Evolutionary conservation across 2,888 invertebrate genomes (phyloP), one percentile per base, ranked within the genome.

Genomic region (Loripinus fragilis): DNA sequence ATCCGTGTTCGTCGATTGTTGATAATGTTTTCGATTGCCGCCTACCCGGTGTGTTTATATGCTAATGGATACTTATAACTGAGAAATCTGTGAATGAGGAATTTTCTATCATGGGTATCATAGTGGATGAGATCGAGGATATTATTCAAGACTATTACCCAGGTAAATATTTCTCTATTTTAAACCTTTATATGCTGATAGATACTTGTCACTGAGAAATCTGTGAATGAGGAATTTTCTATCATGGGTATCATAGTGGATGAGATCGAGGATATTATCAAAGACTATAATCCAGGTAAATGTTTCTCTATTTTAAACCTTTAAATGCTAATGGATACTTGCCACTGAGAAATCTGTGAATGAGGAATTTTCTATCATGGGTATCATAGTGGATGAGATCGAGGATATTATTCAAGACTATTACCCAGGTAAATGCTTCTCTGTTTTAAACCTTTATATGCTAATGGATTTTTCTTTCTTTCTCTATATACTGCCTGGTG

Each of bases 401-500:
- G 91, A 92, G 20, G 88, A 90, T 33, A 81, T 92, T 20, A 84
- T 92, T 25, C 85, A 85, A 38, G 90, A 92, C 70, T 91, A 89
- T 80, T 90, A 89, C 76, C 91, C 91, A 85, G 92, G 92, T 92
- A 85, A 23, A 23, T n/a, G n/a, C n/a, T n/a, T n/a, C n/a, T n/a
- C n/a, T n/a, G n/a, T n/a, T n/a, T n/a, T n/a, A n/a, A n/a, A n/a
- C n/a, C n/a, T n/a, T n/a, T n/a, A n/a, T n/a, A n/a, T n/a, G n/a
- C n/a, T n/a, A n/a, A n/a, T n/a, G n/a, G n/a, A n/a, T n/a, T n/a
- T n/a, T n/a, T n/a, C n/a, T n/a, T n/a, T n/a, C n/a, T n/a, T n/a
- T n/a, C n/a, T n/a, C n/a, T n/a, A n/a, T n/a, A n/a, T n/a, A n/a
- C n/a, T n/a, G n/a, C n/a, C n/a, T n/a, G n/a, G n/a, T n/a, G n/a